A percentile compares a stretch with the other conserved stretches of the same genome.
Conservation (phyloP, 1,140 invertebrate species). For the Drosophila neocordata region DNA sequence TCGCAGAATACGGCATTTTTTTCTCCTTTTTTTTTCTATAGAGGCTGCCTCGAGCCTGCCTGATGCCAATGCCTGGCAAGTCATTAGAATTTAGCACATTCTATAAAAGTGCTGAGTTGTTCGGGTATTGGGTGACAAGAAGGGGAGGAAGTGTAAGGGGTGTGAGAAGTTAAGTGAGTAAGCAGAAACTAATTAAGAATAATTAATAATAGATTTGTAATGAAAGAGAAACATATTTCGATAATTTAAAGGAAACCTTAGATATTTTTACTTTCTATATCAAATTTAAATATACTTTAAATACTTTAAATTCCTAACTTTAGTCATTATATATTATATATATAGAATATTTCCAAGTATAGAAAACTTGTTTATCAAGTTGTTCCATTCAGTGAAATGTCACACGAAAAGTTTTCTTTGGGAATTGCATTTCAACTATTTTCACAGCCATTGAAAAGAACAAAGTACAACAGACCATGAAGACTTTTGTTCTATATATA, state of each 20-base stretch:
- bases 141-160: background rate
- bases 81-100: constrained; percentile 54
- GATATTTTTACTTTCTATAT: too few species aligned
- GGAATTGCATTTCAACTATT: constrained; percentile 47
- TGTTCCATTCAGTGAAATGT: constrained; percentile 33
- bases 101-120: constrained; percentile 57
- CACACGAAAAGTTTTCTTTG: constrained; percentile 35
- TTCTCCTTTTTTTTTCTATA: background rate
- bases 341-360: too few species aligned
- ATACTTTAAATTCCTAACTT: too few species aligned
- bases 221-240: background rate
- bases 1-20: constrained; percentile 3
- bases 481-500: constrained; percentile 27
- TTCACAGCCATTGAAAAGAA: background rate
- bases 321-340: too few species aligned
- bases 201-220: constrained; percentile 7
- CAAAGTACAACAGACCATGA: constrained; percentile 11
- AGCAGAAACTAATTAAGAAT: constrained; percentile 8
- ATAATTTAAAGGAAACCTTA: background rate
- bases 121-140: background rate
- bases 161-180: constrained; percentile 4
- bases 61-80: constrained; percentile 14
- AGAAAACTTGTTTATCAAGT: constrained; percentile 34
- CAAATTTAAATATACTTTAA: too few species aligned
- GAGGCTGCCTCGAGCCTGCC: background rate